Evolutionary conservation across 2,797 vertebrate species (phyloP).

Genomic region (Oceanodroma leucorhoa): DNA sequence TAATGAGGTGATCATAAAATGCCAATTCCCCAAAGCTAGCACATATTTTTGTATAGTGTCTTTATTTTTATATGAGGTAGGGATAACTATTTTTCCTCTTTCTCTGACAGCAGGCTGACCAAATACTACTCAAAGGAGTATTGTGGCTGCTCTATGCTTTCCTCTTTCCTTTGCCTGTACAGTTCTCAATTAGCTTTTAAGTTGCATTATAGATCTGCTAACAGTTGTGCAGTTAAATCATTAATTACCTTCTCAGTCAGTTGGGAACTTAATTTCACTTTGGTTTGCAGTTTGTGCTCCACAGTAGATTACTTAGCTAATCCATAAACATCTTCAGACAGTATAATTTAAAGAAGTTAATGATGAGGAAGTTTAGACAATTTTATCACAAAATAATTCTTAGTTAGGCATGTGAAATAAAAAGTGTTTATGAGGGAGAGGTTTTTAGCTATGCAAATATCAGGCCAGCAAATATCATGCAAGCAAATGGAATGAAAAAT

Average conservation of each 20-base stretch:
- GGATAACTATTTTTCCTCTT: conserved; percentile 18
- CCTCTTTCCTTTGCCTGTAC: conserved; percentile 51
- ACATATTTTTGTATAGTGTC: conserved; percentile 16
- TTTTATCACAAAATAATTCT: conserved; percentile 67
- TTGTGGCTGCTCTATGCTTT: conserved; percentile 39
- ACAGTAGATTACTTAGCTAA: conserved; percentile 69
- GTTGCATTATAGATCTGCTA: conserved; percentile 71
- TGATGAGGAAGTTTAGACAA: conserved; percentile 60
- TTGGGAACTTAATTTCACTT: conserved; percentile 71
- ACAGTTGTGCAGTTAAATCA: conserved; percentile 73
- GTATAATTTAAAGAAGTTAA: conserved; percentile 64
- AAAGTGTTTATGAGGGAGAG: conserved; percentile 1
- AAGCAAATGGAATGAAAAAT: conserved; percentile 17
- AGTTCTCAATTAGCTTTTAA: conserved; percentile 73
- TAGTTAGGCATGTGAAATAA: conserved; percentile 48
- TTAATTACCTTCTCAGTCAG: conserved; percentile 70
- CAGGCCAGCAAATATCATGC: background rate
- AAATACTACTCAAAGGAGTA: conserved; percentile 52
- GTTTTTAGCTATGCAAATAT: conserved; percentile 7
- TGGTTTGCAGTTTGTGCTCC: conserved; percentile 69
- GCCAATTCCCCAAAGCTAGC: conserved; percentile 10
- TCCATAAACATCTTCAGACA: conserved; percentile 70
- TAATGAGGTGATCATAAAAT: conserved; percentile 52
- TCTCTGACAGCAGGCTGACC: conserved; percentile 53
- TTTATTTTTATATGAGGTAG: conserved; percentile 18